A percentile compares a stretch with the other conserved stretches of the same genome.
These are phyloP conservation scores for Archips xylosteana DNA, from an alignment of 2,888 invertebrate genomes.

Conservation along the genomic window DNA sequence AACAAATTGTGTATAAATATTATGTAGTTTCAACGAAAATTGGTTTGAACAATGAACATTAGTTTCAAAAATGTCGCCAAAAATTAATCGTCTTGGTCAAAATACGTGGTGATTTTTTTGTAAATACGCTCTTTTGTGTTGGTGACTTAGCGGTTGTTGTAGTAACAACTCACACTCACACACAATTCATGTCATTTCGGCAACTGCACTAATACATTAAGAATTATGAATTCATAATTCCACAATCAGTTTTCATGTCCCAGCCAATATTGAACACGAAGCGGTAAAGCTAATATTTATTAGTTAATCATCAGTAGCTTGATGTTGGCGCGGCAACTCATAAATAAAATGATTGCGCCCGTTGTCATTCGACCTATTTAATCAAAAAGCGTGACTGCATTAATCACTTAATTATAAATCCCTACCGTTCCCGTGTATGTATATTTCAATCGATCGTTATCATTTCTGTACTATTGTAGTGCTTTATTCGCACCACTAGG, in stretches of 20 bases:
- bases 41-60: too few species aligned
- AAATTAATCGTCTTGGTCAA: too few species aligned
- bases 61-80: too few species aligned
- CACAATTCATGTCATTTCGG: background rate
- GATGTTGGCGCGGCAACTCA: slow-evolving; percentile 1
- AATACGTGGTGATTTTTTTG: too few species aligned
- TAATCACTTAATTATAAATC: slow-evolving; percentile 33
- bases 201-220: background rate
- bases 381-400: slow-evolving; percentile 20
- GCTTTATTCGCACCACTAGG: background rate
- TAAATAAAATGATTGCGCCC: slow-evolving; percentile 24
- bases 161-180: too few species aligned
- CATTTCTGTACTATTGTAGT: background rate
- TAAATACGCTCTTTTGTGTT: too few species aligned
- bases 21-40: too few species aligned
- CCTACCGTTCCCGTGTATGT: slow-evolving; percentile 3
- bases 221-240: slow-evolving; percentile 1
- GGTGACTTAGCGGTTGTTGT: too few species aligned
- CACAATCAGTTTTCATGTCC: slow-evolving; percentile 1
- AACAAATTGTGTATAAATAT: too few species aligned
- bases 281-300: slow-evolving; percentile 8
- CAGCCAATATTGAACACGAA: background rate
- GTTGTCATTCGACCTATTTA: slow-evolving; percentile 13
- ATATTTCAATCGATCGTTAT: slow-evolving; percentile 14
- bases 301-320: slow-evolving; percentile 3